Conservation (phyloP, 2,113 vertebrate genomes). For the Amphiprion ocellaris region DNA sequence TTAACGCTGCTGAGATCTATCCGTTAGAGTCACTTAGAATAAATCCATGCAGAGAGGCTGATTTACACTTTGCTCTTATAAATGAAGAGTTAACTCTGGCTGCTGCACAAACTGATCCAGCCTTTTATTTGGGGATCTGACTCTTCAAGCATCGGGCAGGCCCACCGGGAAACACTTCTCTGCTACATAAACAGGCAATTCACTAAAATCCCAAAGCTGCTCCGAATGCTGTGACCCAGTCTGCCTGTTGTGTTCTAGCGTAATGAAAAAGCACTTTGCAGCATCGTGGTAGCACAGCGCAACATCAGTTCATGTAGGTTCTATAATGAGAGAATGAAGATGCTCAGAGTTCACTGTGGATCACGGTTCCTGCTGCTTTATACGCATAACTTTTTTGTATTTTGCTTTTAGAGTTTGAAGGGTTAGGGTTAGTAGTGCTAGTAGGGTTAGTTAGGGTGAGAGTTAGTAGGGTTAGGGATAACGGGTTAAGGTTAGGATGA, state of each 20-base stretch:
- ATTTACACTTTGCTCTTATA: slow-evolving; percentile 2
- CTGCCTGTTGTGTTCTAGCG: neutral
- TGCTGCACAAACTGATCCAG: slow-evolving; percentile 15
- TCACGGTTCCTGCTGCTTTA: too few species aligned
- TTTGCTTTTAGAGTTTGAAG: too few species aligned
- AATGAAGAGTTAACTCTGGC: slow-evolving; percentile 13
- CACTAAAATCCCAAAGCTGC: slow-evolving; percentile 24
- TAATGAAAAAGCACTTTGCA: slow-evolving; percentile 22
- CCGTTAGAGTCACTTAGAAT: neutral
- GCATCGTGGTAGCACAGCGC: neutral
- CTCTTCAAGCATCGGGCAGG: neutral
- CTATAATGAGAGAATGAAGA: neutral
- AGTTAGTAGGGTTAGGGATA: too few species aligned
- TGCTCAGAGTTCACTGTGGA: too few species aligned
- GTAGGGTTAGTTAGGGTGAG: too few species aligned
- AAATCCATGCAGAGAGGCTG: slow-evolving; percentile 6
- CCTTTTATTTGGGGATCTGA: slow-evolving; percentile 14
- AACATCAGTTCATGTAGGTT: neutral
- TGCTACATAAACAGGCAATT: slow-evolving; percentile 9
- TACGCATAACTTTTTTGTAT: neutral
- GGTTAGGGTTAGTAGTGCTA: too few species aligned
- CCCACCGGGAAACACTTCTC: neutral
- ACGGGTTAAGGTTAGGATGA: too few species aligned
- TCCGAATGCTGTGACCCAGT: slow-evolving; percentile 7
- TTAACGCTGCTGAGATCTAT: slow-evolving; percentile 1